Conservation (phyloP, 2,888 invertebrate genomes). For the Cephus pulcher region DNA sequence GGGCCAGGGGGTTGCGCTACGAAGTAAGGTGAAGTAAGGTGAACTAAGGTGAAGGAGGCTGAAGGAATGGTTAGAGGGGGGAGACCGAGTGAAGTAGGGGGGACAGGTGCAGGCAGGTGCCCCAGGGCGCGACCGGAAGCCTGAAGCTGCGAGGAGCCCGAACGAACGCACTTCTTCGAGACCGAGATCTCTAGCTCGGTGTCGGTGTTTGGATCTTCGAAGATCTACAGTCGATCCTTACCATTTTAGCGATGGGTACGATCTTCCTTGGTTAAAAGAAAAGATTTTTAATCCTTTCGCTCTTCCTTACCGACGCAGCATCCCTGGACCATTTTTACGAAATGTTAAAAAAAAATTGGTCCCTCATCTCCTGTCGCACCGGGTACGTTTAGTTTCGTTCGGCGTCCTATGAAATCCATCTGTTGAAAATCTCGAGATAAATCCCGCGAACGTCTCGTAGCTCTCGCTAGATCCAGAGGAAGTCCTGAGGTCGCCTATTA, state of each 20-base stretch:
- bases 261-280: neutral
- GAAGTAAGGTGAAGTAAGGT: conserved; percentile 15
- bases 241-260: conserved; percentile 3
- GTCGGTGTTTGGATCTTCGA: conserved; percentile 25
- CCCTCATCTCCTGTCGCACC: neutral
- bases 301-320: neutral
- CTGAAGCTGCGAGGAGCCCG: conserved; percentile 32
- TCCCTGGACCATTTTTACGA: neutral
- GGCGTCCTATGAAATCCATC: neutral
- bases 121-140: conserved; percentile 62
- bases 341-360: neutral
- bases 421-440: neutral
- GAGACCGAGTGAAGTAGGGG: conserved; percentile 29
- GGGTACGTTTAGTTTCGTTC: too few relatives aligned
- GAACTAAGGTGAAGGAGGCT: conserved; percentile 16
- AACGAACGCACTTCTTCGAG: conserved; percentile 32
- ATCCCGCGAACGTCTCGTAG: neutral
- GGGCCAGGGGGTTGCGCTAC: conserved; percentile 9
- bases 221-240: conserved; percentile 16
- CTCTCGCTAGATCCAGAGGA: conserved; percentile 20
- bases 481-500: conserved; percentile 31
- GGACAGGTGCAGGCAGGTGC: conserved; percentile 61
- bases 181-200: conserved; percentile 24
- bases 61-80: conserved; percentile 1
- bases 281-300: neutral